Conservation (phyloP, 2,888 invertebrate genomes). For the Sminthurides aquaticus region DNA sequence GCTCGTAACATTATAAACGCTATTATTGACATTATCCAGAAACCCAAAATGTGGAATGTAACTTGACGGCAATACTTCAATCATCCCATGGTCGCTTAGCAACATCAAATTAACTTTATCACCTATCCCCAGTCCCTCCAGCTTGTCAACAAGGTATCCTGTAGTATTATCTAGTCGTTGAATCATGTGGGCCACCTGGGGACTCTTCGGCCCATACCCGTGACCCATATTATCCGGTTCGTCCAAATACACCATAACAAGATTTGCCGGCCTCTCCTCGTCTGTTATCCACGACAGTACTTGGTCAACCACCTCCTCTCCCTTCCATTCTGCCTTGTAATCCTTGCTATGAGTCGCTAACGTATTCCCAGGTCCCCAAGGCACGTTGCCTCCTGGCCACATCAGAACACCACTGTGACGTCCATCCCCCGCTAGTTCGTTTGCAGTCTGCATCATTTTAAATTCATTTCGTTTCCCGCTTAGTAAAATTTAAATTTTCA, state of each 20-base stretch:
- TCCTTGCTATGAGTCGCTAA: slow-evolving; percentile 21
- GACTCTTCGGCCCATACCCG: slow-evolving; percentile 53
- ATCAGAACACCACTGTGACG: slow-evolving; percentile 59
- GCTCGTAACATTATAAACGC: slow-evolving; percentile 51
- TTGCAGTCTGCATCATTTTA: slow-evolving; percentile 45
- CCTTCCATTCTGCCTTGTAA: slow-evolving; percentile 8
- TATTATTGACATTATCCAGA: slow-evolving; percentile 45
- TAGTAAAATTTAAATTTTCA: no score
- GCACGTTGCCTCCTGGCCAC: slow-evolving; percentile 60
- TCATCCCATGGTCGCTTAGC: slow-evolving; percentile 68
- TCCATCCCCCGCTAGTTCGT: slow-evolving; percentile 52
- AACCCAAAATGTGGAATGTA: slow-evolving; percentile 55
- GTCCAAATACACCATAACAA: slow-evolving; percentile 62
- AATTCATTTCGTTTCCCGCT: no score
- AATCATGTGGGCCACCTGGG: slow-evolving; percentile 44
- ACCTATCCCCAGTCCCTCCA: slow-evolving; percentile 51
- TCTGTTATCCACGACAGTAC: slow-evolving; percentile 57
- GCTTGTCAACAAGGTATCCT: slow-evolving; percentile 52
- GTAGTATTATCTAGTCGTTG: slow-evolving; percentile 48
- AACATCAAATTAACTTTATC: slow-evolving; percentile 59
- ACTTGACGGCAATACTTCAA: slow-evolving; percentile 51
- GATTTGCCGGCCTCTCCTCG: slow-evolving; percentile 56
- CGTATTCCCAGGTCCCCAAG: slow-evolving; percentile 50
- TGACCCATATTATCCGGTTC: slow-evolving; percentile 62
- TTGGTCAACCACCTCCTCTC: slow-evolving; percentile 53